These are phyloP conservation scores for Eulemur coronatus DNA, from an alignment of 2,797 vertebrate genomes.

Conservation along the genomic window DNA sequence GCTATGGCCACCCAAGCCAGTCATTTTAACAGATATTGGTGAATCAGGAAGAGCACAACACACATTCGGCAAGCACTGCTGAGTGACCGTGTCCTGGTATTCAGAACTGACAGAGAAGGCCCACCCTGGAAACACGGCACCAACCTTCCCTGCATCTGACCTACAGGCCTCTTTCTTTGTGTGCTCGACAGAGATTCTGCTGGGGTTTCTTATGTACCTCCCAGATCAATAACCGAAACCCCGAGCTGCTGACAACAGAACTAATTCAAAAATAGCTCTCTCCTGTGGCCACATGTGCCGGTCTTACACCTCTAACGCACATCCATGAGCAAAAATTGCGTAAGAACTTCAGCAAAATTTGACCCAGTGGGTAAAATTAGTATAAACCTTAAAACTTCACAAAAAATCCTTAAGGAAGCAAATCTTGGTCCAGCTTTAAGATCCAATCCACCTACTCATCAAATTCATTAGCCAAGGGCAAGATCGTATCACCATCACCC, in stretches of 20 bases:
- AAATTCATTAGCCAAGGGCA: background rate
- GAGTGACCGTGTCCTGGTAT: background rate
- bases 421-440: background rate
- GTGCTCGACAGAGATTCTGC: background rate
- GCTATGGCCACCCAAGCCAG: background rate
- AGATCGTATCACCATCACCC: background rate
- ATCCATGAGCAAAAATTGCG: background rate
- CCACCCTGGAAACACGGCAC: background rate
- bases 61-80: fast-evolving
- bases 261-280: constrained; percentile 21
- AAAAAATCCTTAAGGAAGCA: constrained; percentile 19
- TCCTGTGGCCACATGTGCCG: background rate
- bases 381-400: background rate
- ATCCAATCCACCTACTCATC: background rate
- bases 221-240: background rate
- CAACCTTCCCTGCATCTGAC: background rate
- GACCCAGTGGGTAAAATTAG: background rate
- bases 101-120: background rate
- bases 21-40: background rate
- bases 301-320: background rate
- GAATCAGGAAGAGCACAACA: background rate
- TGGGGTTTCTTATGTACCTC: background rate
- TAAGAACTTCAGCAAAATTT: constrained; percentile 35
- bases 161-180: background rate
- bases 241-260: background rate